Percentiles rank a stretch among this genome's conserved stretches.
phyloP scores from a whole-genome alignment of 2,797 vertebrate species.

The Tapirus indicus region DNA sequence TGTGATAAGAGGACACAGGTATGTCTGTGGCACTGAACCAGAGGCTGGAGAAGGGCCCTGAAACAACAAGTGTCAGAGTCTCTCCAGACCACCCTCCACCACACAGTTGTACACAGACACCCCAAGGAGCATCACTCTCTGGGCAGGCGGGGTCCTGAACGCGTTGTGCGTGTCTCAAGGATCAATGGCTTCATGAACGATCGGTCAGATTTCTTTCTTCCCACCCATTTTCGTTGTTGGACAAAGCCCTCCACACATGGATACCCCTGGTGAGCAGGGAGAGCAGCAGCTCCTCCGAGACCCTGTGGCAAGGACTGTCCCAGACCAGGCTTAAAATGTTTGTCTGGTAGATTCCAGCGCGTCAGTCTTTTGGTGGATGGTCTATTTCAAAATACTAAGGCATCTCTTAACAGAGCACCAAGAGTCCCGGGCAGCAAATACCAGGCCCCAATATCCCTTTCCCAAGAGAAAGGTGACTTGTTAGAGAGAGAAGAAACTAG shows the following conservation, averaged over 20 bases:
- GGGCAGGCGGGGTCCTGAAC: neutral
- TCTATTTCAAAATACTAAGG: neutral
- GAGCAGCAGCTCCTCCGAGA: neutral
- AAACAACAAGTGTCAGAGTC: neutral
- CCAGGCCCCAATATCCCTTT: neutral
- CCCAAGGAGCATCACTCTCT: neutral
- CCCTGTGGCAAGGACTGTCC: neutral
- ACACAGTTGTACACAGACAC: neutral
- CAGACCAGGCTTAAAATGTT: neutral
- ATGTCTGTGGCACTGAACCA: neutral
- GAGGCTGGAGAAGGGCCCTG: neutral
- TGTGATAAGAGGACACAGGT: neutral
- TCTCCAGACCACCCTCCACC: neutral
- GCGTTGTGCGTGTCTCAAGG: fast-evolving
- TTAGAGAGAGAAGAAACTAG: neutral
- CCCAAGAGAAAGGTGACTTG: neutral
- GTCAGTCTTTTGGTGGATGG: neutral
- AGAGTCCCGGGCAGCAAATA: neutral
- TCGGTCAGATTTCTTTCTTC: neutral
- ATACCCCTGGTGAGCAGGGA: neutral
- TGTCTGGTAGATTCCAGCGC: neutral
- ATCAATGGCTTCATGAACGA: neutral
- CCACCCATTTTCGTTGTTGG: neutral
- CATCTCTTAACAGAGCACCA: neutral
- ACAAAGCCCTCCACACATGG: neutral